These are phyloP conservation scores for Oncorhynchus gorbuscha DNA, from an alignment of 2,113 vertebrate genomes.

Conservation along the genomic window DNA sequence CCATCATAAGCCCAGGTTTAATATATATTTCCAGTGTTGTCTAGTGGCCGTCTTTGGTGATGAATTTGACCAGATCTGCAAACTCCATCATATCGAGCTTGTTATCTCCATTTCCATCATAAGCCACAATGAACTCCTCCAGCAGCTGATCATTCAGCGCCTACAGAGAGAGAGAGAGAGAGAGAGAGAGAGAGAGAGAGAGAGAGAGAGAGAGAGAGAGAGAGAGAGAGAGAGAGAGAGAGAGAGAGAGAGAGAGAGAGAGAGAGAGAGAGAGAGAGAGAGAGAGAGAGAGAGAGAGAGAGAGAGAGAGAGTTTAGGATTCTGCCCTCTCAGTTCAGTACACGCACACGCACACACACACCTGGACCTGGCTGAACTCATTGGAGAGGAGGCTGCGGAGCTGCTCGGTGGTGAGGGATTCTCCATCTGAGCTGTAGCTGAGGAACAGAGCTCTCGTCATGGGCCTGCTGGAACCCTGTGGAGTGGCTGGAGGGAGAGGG, in stretches of 20 bases:
- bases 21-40: neutral
- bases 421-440: conserved; percentile 14
- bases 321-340: neutral
- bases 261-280: too few relatives aligned
- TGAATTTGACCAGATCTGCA: neutral
- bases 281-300: too few relatives aligned
- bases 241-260: too few relatives aligned
- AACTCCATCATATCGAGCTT: conserved; percentile 12
- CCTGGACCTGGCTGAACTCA: conserved; percentile 4
- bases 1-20: neutral
- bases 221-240: too few relatives aligned
- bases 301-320: neutral
- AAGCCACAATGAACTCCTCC: conserved; percentile 1
- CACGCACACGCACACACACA: neutral
- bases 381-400: neutral
- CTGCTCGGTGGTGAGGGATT: conserved; percentile 1
- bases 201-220: too few relatives aligned
- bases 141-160: neutral
- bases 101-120: conserved; percentile 11
- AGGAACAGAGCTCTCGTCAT: conserved; percentile 7
- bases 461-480: neutral
- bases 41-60: neutral
- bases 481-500: neutral
- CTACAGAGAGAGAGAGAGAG: conserved; percentile 5
- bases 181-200: too few relatives aligned